phyloP scores from a whole-genome alignment of 2,888 invertebrate species.

The Caenorhabditis sp. region DNA sequence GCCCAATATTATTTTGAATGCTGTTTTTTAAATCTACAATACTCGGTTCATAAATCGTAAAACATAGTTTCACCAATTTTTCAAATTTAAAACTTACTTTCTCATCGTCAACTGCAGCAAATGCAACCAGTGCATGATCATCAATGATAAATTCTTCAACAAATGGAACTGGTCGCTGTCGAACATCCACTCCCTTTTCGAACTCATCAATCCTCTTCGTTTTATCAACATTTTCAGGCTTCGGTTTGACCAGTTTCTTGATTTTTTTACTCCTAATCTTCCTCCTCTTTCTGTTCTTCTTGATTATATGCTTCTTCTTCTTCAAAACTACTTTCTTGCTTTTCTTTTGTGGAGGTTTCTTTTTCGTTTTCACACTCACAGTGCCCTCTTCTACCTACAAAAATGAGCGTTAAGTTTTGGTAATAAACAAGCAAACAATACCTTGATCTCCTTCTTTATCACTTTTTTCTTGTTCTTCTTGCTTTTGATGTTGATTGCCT shows the following conservation, averaged over 20 bases:
- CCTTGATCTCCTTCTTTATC: not conserved
- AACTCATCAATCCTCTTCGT: conserved; percentile 16
- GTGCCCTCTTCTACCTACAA: no score
- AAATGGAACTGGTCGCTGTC: conserved; percentile 30
- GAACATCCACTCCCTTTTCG: conserved; percentile 30
- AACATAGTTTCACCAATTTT: not conserved
- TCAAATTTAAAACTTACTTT: conserved; percentile 12
- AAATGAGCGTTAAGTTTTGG: no score
- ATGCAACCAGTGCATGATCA: conserved; percentile 21
- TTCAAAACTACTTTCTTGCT: not conserved
- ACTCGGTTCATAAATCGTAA: no score
- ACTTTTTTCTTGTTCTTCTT: not conserved
- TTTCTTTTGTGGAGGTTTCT: not conserved
- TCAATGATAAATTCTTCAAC: conserved; percentile 33
- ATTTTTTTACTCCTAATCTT: not conserved
- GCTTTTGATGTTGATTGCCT: not conserved
- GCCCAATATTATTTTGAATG: no score
- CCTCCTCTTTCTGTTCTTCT: not conserved
- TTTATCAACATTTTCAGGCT: not conserved
- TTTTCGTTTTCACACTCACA: not conserved
- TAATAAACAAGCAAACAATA: no score
- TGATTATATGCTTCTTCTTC: not conserved
- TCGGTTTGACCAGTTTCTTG: no score
- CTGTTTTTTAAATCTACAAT: no score
- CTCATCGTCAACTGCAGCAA: conserved; percentile 21